phyloP scores from a whole-genome alignment of 2,888 invertebrate genomes.

The Ormia ochracea region DNA sequence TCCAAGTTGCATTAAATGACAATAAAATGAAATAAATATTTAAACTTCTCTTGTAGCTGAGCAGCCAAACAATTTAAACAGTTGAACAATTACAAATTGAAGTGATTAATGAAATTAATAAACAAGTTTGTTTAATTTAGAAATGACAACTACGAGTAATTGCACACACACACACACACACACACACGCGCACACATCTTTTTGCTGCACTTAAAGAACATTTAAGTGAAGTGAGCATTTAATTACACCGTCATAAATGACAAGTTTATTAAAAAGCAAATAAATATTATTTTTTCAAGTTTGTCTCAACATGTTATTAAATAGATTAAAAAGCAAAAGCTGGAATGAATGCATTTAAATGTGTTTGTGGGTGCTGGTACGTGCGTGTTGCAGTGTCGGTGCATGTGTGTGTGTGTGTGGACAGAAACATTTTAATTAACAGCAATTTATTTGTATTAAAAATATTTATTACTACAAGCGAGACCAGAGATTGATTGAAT shows the following conservation, averaged over 20 bases:
- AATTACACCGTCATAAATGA: not conserved
- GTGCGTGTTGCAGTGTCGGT: no score
- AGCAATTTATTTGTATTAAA: not conserved
- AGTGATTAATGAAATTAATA: conserved; percentile 16
- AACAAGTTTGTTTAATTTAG: not conserved
- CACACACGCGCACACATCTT: no score
- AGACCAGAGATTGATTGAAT: no score
- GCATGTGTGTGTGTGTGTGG: not conserved
- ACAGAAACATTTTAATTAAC: not conserved
- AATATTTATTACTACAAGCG: not conserved
- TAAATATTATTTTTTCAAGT: not conserved
- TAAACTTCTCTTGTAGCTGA: not conserved
- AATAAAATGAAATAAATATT: conserved; percentile 12
- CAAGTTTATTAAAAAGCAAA: not conserved
- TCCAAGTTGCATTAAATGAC: not conserved
- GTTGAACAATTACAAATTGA: conserved; percentile 7
- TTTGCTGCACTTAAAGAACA: not conserved
- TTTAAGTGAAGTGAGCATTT: not conserved
- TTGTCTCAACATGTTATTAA: not conserved
- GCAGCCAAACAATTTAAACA: not conserved
- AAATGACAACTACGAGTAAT: not conserved
- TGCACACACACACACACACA: no score
- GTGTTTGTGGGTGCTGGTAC: no score
- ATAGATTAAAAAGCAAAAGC: not conserved
- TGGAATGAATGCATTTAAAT: no score